Percentiles rank a stretch among this genome's conserved stretches.
phyloP scores from a whole-genome alignment of 2,888 invertebrate genomes.

The Acronicta aceris region DNA sequence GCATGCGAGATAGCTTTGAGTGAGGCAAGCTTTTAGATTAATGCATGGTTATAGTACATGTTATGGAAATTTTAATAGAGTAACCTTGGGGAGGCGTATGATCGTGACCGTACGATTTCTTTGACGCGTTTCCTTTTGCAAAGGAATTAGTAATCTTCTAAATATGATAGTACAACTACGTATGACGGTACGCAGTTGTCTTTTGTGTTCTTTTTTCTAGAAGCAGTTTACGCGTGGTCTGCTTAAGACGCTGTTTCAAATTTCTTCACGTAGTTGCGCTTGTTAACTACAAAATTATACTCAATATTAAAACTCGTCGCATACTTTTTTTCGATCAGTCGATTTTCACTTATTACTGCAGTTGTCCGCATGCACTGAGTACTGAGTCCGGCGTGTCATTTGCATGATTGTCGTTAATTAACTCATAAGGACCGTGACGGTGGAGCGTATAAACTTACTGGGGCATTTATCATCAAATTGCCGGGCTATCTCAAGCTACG shows the following conservation, averaged over 20 bases:
- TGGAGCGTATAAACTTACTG: constrained; percentile 60
- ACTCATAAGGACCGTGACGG: constrained; percentile 77
- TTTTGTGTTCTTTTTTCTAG: constrained; percentile 19
- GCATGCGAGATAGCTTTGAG: constrained; percentile 76
- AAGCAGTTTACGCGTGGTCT: constrained; percentile 12
- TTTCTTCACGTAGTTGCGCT: constrained; percentile 50
- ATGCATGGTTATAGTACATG: constrained; percentile 78
- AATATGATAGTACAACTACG: constrained; percentile 15
- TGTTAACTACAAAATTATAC: constrained; percentile 58
- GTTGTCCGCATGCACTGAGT: constrained; percentile 50
- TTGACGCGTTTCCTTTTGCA: constrained; percentile 40
- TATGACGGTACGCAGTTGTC: neutral
- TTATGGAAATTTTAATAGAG: constrained; percentile 82
- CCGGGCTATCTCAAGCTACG: constrained; percentile 58
- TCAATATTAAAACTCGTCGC: constrained; percentile 39
- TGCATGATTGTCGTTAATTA: constrained; percentile 81
- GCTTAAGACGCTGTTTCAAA: constrained; percentile 38
- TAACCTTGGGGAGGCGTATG: constrained; percentile 37
- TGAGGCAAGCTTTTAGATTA: constrained; percentile 80
- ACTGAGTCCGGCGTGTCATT: constrained; percentile 66
- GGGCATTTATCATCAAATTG: constrained; percentile 75
- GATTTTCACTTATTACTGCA: constrained; percentile 56
- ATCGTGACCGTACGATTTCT: constrained; percentile 46
- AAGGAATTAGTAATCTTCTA: constrained; percentile 42
- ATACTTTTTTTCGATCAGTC: constrained; percentile 46